Evolutionary conservation across 2,113 vertebrate species (phyloP), one percentile per base, ranked within the genome.

Genomic region (Leuciscus idus): DNA sequence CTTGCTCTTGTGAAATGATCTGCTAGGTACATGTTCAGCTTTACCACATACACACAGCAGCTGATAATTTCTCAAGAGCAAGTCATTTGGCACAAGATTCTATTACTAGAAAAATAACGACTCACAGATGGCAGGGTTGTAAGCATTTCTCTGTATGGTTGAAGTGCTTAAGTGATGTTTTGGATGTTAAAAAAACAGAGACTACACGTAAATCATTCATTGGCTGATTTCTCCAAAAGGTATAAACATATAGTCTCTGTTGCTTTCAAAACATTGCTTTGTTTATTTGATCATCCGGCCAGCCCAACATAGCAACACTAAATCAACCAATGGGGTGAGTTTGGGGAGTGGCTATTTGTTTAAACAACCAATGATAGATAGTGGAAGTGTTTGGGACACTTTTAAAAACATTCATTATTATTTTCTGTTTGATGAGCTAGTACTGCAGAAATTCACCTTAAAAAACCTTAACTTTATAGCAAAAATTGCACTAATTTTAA

Each of bases 271-370:
- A 48, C 23, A 48, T 48, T 15, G 39, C 72, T 74, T 21, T 48
- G 43, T 74, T 74, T 13, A 6, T 74, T 74, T 26, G 43, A 74
- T 74, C 39, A 26, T 48, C 12, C 0, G 2, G 5, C 72, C 43
- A 73, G 36, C 70, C 23, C 66, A 36, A 4, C 6, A 43, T 12
- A 72, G 68, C 68, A 72, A 72, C 33, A 72, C 23, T 26, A 48
- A 48, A 23, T 74, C 72, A 15, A 26, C 72, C 39, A 74, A 74
- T 74, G 26, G 70, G 23, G 72, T 46, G 72, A 74, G 72, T 48
- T n/a, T 74, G 72, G 61, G 61, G 61, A 11, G n/a, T 62, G 61
- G 61, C 43, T 48, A n/a, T 74, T n/a, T 23, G 43, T 48, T 48
- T 74, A 43, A 74, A n/a, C 72, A 26, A 48, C 43, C 72, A 74